phyloP scores from a whole-genome alignment of 1,140 invertebrate species.

The Ips nitidus region DNA sequence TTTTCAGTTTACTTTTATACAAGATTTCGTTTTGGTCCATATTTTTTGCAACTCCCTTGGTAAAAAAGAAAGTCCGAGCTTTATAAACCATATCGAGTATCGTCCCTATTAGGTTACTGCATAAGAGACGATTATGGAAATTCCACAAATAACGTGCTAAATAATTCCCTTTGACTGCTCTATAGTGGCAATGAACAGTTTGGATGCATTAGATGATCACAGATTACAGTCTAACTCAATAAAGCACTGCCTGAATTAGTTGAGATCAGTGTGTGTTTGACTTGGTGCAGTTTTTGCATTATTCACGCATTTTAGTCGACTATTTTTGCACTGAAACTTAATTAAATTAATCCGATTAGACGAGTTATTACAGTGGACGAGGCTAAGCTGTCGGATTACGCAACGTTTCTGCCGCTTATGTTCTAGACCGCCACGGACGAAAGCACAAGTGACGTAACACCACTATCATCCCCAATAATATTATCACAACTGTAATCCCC shows the following conservation, averaged over 20 bases:
- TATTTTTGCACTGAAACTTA: not conserved
- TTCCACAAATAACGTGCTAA: slow-evolving; percentile 27
- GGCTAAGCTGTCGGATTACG: too few species aligned
- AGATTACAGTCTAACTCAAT: slow-evolving; percentile 29
- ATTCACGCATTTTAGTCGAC: not conserved
- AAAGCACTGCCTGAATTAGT: slow-evolving; percentile 13
- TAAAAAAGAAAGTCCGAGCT: too few species aligned
- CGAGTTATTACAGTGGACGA: not conserved
- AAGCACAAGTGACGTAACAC: slow-evolving; percentile 33
- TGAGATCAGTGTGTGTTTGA: not conserved
- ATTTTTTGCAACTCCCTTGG: too few species aligned
- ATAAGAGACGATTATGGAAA: slow-evolving; percentile 24
- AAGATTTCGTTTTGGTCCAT: too few species aligned
- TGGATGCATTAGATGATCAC: slow-evolving; percentile 32
- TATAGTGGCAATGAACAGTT: slow-evolving; percentile 26
- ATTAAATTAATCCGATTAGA: not conserved
- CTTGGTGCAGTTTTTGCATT: not conserved
- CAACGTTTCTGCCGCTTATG: not conserved
- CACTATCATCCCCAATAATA: slow-evolving; percentile 38
- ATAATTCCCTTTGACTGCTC: slow-evolving; percentile 29
- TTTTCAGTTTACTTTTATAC: too few species aligned
- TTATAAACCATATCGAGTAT: not conserved
- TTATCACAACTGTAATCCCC: slow-evolving; percentile 39
- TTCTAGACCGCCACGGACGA: not conserved
- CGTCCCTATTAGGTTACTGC: too few species aligned